phyloP scores from a whole-genome alignment of 1,140 invertebrate genomes.

The Oryzaephilus surinamensis region DNA sequence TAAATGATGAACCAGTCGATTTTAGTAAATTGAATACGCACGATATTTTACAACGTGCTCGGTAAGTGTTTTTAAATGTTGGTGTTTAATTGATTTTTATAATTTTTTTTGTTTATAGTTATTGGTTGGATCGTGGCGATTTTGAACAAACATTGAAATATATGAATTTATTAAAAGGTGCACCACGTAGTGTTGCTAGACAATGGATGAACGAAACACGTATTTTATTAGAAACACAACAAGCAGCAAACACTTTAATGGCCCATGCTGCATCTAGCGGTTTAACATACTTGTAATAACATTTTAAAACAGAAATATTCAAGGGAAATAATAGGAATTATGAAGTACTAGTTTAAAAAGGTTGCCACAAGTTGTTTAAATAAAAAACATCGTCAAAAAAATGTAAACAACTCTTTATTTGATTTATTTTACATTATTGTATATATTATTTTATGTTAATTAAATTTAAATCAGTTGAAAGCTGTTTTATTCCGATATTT shows the following conservation, averaged over 20 bases:
- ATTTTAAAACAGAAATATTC: no score
- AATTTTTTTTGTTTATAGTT: constrained; percentile 44
- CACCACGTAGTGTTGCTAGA: constrained; percentile 64
- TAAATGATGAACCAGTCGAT: constrained; percentile 59
- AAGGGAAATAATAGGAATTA: background rate
- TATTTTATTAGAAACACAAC: constrained; percentile 78
- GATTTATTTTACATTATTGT: no score
- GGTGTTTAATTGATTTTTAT: constrained; percentile 1
- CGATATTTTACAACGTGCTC: constrained; percentile 76
- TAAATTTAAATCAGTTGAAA: no score
- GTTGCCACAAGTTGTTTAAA: no score
- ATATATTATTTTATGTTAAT: no score
- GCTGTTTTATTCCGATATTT: no score
- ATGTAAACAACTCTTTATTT: no score
- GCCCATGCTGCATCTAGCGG: constrained; percentile 70
- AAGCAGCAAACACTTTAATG: constrained; percentile 77
- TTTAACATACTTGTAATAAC: constrained; percentile 54
- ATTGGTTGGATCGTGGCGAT: constrained; percentile 76
- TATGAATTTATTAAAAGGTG: constrained; percentile 81
- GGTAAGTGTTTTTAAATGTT: constrained; percentile 42
- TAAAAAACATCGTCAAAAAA: no score
- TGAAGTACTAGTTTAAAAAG: no score
- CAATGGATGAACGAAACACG: constrained; percentile 83
- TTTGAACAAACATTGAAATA: constrained; percentile 76
- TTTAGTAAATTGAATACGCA: constrained; percentile 67